Percentiles rank a stretch among this genome's conserved stretches.
Evolutionary conservation across 2,888 invertebrate species (phyloP).

Genomic region (Apodemia mormo): DNA sequence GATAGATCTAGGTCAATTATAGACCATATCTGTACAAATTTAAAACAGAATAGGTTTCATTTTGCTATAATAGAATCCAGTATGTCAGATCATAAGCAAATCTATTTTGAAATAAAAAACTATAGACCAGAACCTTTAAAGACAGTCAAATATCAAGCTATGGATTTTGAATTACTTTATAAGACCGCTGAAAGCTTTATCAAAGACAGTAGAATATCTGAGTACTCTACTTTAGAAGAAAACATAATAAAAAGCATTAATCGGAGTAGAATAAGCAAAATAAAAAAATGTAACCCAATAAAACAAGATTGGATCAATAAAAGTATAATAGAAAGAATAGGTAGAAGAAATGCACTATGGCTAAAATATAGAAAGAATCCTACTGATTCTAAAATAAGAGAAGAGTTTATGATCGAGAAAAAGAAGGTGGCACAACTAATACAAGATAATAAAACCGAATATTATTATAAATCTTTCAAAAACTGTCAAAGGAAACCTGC

Average conservation of each 20-base stretch:
- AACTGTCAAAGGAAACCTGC: neutral
- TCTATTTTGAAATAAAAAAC: constrained; percentile 24
- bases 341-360: constrained; percentile 20
- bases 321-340: constrained; percentile 6
- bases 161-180: neutral
- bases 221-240: neutral
- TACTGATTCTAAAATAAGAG: constrained; percentile 13
- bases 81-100: constrained; percentile 20
- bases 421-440: constrained; percentile 15
- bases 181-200: neutral
- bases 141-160: neutral
- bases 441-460: constrained; percentile 20
- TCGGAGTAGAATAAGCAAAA: neutral
- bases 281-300: neutral
- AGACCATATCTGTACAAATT: constrained; percentile 23
- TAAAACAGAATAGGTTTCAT: constrained; percentile 19
- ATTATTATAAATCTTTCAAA: constrained; percentile 25
- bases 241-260: neutral
- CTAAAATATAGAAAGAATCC: constrained; percentile 14
- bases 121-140: neutral
- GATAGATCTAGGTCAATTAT: no score
- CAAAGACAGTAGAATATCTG: neutral
- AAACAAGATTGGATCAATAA: neutral
- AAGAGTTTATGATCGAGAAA: constrained; percentile 20
- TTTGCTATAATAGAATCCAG: constrained; percentile 23